Evolutionary conservation across 2,797 vertebrate species (phyloP).

Genomic region (Pteronotus mesoamericanus): DNA sequence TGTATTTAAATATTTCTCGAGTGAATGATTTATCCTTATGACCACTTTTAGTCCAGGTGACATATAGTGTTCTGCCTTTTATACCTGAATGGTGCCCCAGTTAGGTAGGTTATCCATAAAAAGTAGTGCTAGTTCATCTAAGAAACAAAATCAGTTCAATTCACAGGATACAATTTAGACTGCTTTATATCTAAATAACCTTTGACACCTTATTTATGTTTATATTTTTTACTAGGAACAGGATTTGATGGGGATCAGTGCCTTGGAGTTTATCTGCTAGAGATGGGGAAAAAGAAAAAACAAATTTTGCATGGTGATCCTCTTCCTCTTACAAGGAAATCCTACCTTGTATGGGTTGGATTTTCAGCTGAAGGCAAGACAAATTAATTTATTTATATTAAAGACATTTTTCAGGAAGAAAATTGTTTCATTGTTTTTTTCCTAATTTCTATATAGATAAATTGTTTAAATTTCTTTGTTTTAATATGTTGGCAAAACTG

Average conservation of each 20-base stretch:
- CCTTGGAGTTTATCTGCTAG: conserved; percentile 92
- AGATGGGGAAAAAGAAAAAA: conserved; percentile 85
- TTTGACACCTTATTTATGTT: conserved; percentile 12
- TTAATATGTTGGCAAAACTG: background rate
- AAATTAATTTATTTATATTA: conserved; percentile 53
- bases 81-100: background rate
- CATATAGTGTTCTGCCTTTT: background rate
- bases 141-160: background rate
- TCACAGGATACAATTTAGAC: conserved; percentile 11
- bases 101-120: conserved; percentile 8
- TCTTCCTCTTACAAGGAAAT: conserved; percentile 88
- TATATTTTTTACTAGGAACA: conserved; percentile 78
- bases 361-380: conserved; percentile 94
- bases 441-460: conserved; percentile 1
- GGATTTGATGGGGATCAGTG: conserved; percentile 95
- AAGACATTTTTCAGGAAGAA: conserved; percentile 36
- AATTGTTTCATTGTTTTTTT: conserved; percentile 22
- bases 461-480: conserved; percentile 1
- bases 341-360: conserved; percentile 91
- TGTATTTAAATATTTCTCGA: conserved; percentile 19
- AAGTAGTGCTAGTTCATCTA: background rate
- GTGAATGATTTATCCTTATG: background rate
- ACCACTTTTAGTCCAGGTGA: background rate
- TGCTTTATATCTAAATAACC: background rate
- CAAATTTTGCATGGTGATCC: conserved; percentile 89